phyloP scores from a whole-genome alignment of 1,140 invertebrate genomes.

The Oscheius sp. region DNA sequence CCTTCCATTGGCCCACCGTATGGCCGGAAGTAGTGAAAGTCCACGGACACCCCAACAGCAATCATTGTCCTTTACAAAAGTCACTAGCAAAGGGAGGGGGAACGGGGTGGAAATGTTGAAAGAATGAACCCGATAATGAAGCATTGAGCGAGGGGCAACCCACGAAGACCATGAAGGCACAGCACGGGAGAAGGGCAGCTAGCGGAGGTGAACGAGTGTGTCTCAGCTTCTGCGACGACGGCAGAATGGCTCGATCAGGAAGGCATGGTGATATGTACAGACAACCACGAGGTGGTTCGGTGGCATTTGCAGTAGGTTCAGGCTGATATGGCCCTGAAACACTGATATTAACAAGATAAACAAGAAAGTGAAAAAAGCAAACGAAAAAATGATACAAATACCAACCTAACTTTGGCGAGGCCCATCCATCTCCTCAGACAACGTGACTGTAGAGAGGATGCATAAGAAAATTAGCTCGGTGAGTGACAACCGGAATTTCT shows the following conservation, averaged over 20 bases:
- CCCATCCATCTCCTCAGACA: background rate
- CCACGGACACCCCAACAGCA: background rate
- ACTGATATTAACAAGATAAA: too few relatives aligned
- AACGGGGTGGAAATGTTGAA: background rate
- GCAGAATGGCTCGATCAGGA: background rate
- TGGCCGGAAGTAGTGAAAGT: constrained; percentile 20
- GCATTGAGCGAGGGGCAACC: background rate
- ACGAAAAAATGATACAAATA: too few relatives aligned
- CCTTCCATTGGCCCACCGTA: constrained; percentile 35
- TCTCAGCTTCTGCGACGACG: background rate
- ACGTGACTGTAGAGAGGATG: background rate
- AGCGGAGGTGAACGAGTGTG: background rate
- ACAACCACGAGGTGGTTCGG: background rate
- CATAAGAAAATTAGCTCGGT: background rate
- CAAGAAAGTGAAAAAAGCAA: too few relatives aligned
- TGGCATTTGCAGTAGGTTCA: background rate
- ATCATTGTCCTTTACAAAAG: background rate
- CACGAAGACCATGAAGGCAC: background rate
- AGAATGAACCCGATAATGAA: background rate
- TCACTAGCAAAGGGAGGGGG: background rate
- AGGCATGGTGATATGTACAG: background rate
- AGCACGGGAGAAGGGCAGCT: background rate
- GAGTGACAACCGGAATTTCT: too few relatives aligned
- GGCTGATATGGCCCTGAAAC: background rate
- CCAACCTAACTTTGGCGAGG: background rate